A percentile compares a stretch with the other conserved stretches of the same genome.
Evolutionary conservation across 1,140 invertebrate genomes (phyloP).

Genomic region (Antheraea pernyi): DNA sequence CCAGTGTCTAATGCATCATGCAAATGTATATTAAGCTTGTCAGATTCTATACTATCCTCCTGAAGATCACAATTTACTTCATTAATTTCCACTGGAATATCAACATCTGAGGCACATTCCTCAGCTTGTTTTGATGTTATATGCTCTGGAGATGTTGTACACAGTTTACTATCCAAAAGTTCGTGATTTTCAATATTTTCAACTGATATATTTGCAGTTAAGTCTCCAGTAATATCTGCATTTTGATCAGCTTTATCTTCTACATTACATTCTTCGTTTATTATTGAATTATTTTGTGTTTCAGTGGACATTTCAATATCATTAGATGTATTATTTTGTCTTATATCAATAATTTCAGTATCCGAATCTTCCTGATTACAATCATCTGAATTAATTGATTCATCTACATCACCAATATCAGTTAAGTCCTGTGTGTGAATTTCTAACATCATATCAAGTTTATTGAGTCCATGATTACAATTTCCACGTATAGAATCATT

Average conservation of each 20-base stretch:
- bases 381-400: not conserved
- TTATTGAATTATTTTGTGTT: not conserved
- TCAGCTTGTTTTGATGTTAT: not conserved
- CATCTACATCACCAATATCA: conserved; percentile 24
- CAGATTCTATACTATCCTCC: not conserved
- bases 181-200: not conserved
- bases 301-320: not conserved
- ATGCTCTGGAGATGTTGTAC: not conserved
- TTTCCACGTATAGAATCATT: not conserved
- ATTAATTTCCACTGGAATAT: not conserved
- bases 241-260: not conserved
- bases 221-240: not conserved
- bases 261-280: not conserved
- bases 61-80: not conserved
- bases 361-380: not conserved
- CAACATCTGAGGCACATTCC: not conserved
- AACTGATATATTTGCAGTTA: not conserved
- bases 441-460: conserved; percentile 61
- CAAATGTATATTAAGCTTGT: not conserved
- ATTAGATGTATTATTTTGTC: not conserved
- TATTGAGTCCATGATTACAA: conserved; percentile 42
- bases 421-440: conserved; percentile 59
- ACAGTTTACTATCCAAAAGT: not conserved
- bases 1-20: not conserved
- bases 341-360: not conserved